Conservation (phyloP, 1,140 invertebrate species). For the Drosophila seguyi region DNA sequence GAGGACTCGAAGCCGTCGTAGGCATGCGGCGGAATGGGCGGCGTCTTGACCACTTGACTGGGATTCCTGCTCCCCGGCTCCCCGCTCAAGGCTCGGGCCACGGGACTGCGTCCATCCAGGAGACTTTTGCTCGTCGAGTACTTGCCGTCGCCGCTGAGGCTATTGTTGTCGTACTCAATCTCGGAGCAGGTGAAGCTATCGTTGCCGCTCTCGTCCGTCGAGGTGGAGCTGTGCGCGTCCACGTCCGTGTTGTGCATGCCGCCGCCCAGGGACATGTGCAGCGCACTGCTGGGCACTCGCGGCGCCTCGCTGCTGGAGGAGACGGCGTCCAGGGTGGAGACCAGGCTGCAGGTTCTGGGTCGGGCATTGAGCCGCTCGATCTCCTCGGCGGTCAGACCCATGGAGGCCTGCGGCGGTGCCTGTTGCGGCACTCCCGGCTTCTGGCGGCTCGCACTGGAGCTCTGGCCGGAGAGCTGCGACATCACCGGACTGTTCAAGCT, state of each 20-base stretch:
- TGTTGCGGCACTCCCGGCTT: constrained; percentile 88
- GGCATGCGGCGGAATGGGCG: constrained; percentile 89
- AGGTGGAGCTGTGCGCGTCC: constrained; percentile 92
- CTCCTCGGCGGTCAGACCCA: constrained; percentile 96
- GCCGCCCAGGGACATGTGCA: constrained; percentile 87
- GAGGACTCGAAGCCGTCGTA: constrained; percentile 97
- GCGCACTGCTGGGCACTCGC: constrained; percentile 88
- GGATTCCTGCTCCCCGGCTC: constrained; percentile 85
- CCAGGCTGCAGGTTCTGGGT: constrained; percentile 94
- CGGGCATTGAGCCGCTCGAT: constrained; percentile 95
- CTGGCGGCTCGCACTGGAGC: constrained; percentile 90
- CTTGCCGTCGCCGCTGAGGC: constrained; percentile 91
- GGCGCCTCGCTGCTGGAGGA: constrained; percentile 95
- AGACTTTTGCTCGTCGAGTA: constrained; percentile 90
- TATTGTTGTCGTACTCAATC: constrained; percentile 97
- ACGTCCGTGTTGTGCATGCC: constrained; percentile 88
- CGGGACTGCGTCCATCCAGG: constrained; percentile 87
- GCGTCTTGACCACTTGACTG: constrained; percentile 85
- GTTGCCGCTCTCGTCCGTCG: constrained; percentile 97
- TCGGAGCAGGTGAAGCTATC: constrained; percentile 99
- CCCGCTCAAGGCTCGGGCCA: constrained; percentile 87
- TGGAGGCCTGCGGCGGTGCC: constrained; percentile 88
- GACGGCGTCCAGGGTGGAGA: constrained; percentile 96
- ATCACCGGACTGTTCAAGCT: constrained; percentile 96
- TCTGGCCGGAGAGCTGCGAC: constrained; percentile 94